Conservation (phyloP, 2,888 invertebrate species). For the Petrolisthes cinctipes region DNA sequence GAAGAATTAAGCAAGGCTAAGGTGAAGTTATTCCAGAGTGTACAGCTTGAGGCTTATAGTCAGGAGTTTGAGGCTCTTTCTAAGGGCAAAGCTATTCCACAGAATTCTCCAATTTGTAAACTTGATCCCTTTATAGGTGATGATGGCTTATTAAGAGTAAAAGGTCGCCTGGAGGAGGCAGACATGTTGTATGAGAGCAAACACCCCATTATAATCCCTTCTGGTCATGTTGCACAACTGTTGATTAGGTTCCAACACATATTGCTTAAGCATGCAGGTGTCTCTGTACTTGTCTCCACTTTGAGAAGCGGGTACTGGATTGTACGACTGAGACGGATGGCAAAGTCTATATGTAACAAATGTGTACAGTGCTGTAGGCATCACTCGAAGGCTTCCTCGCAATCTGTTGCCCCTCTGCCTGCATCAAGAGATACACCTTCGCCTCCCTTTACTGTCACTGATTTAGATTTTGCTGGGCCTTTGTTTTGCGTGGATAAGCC, state of each 20-base stretch:
- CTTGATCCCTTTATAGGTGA: slow-evolving; percentile 33
- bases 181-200: slow-evolving; percentile 37
- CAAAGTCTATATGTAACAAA: slow-evolving; percentile 10
- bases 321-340: not conserved
- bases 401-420: slow-evolving; percentile 7
- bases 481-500: slow-evolving; percentile 63
- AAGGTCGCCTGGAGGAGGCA: slow-evolving; percentile 24
- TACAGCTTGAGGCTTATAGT: not conserved
- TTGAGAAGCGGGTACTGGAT: slow-evolving; percentile 37
- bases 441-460: slow-evolving; percentile 54
- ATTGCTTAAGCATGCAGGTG: slow-evolving; percentile 43
- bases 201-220: slow-evolving; percentile 33
- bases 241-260: slow-evolving; percentile 39
- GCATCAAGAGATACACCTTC: too few relatives aligned
- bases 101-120: not conserved
- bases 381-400: slow-evolving; percentile 24
- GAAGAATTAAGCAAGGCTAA: not conserved
- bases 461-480: slow-evolving; percentile 67
- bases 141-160: slow-evolving; percentile 27
- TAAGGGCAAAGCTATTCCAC: not conserved
- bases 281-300: slow-evolving; percentile 33
- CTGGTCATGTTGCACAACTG: slow-evolving; percentile 19
- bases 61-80: not conserved
- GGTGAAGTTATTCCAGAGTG: not conserved
- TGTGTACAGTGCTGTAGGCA: slow-evolving; percentile 20